A percentile compares a stretch with the other conserved stretches of the same genome.
Evolutionary conservation across 2,888 invertebrate species (phyloP).

Genomic region (Junonia oenone): DNA sequence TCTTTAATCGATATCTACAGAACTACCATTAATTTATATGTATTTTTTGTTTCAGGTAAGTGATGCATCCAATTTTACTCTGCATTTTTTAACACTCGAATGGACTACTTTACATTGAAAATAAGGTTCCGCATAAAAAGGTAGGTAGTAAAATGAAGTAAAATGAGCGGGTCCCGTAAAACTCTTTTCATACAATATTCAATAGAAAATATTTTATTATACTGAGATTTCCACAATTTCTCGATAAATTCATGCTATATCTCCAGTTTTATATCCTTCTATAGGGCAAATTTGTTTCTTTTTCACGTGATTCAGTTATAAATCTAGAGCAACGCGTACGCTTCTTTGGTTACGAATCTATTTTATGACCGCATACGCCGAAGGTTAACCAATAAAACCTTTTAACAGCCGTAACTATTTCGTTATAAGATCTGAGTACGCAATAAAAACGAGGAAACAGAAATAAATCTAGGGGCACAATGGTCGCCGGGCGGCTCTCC

Average conservation of each 20-base stretch:
- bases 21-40: neutral
- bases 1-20: slow-evolving; percentile 41
- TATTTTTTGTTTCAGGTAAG: slow-evolving; percentile 58
- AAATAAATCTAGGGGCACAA: slow-evolving; percentile 73
- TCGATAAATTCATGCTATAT: slow-evolving; percentile 72
- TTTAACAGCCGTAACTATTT: slow-evolving; percentile 79
- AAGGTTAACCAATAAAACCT: slow-evolving; percentile 80
- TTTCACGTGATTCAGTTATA: slow-evolving; percentile 74
- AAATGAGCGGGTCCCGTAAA: slow-evolving; percentile 72
- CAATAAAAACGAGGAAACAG: slow-evolving; percentile 75
- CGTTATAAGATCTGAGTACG: slow-evolving; percentile 77
- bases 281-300: slow-evolving; percentile 74
- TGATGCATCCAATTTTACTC: slow-evolving; percentile 13
- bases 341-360: slow-evolving; percentile 74
- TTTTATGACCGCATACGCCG: slow-evolving; percentile 75
- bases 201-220: slow-evolving; percentile 77
- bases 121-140: slow-evolving; percentile 62
- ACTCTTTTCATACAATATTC: slow-evolving; percentile 76
- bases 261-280: slow-evolving; percentile 70
- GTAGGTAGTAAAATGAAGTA: slow-evolving; percentile 65
- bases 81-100: slow-evolving; percentile 9
- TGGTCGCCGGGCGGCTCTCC: slow-evolving; percentile 40
- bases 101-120: slow-evolving; percentile 28
- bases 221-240: slow-evolving; percentile 75
- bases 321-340: slow-evolving; percentile 68